Conservation (phyloP, 2,888 invertebrate species). For the Lagria hirta region DNA sequence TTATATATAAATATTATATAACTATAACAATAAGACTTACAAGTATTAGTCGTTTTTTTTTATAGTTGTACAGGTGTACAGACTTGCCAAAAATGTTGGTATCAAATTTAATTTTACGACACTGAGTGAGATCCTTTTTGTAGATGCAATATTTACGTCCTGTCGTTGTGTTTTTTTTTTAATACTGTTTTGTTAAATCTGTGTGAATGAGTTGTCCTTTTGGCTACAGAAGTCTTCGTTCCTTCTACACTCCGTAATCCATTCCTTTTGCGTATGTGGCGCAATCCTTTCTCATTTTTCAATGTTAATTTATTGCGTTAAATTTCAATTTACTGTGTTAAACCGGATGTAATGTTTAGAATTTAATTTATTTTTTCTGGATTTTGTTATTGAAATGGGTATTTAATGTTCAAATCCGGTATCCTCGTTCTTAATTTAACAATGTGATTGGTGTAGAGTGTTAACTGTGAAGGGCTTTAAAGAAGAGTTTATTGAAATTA, state of each 20-base stretch:
- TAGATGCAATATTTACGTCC: conserved; percentile 36
- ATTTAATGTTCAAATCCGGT: conserved; percentile 13
- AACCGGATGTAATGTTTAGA: too few relatives aligned
- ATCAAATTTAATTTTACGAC: conserved; percentile 30
- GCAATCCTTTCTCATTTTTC: conserved; percentile 26
- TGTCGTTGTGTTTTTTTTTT: conserved; percentile 28
- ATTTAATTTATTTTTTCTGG: too few relatives aligned
- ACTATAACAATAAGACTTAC: conserved; percentile 38
- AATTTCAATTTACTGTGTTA: too few relatives aligned
- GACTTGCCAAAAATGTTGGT: conserved; percentile 35
- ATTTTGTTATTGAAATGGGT: conserved; percentile 8
- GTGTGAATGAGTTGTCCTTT: conserved; percentile 47
- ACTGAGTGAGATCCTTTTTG: conserved; percentile 33
- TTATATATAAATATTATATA: conserved; percentile 38
- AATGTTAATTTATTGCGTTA: too few relatives aligned
- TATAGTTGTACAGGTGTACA: conserved; percentile 31
- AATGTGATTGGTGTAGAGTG: conserved; percentile 27
- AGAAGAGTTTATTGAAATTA: conserved; percentile 16
- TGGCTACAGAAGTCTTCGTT: conserved; percentile 53
- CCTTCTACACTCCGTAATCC: conserved; percentile 53
- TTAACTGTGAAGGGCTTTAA: conserved; percentile 19
- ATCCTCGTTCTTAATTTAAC: conserved; percentile 20
- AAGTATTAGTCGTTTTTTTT: conserved; percentile 37
- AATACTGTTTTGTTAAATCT: conserved; percentile 21
- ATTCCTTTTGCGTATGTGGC: conserved; percentile 45